These are phyloP conservation scores for Peromyscus attwateri DNA, from an alignment of 2,797 vertebrate species.

Conservation along the genomic window DNA sequence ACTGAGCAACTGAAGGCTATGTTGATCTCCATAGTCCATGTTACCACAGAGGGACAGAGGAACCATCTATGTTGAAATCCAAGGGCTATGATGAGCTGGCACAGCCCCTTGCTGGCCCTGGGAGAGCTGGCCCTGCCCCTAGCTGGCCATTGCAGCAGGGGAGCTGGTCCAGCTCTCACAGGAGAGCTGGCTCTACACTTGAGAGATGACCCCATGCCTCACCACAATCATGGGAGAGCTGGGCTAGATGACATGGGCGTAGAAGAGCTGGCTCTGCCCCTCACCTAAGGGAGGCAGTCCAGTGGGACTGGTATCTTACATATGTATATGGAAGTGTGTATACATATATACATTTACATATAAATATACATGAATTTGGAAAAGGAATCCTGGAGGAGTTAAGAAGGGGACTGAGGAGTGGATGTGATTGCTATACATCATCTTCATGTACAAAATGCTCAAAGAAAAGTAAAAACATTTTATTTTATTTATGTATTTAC, in stretches of 20 bases:
- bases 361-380: background rate
- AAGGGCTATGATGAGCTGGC: background rate
- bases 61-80: background rate
- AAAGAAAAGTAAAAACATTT: background rate
- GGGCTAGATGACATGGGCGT: background rate
- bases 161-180: background rate
- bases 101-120: background rate
- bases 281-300: background rate
- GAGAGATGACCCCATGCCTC: background rate
- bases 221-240: background rate
- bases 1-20: background rate
- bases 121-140: background rate
- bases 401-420: too few relatives aligned
- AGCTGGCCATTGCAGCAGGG: background rate
- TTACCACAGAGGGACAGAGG: background rate
- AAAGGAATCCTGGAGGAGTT: too few relatives aligned
- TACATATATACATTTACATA: too few relatives aligned
- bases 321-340: background rate
- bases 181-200: background rate
- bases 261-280: background rate
- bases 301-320: background rate
- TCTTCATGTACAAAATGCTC: background rate
- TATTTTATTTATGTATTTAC: background rate
- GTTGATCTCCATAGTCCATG: background rate
- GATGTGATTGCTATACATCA: background rate